These are phyloP conservation scores for Pecten maximus DNA, from an alignment of 2,888 invertebrate genomes.

Conservation along the genomic window DNA sequence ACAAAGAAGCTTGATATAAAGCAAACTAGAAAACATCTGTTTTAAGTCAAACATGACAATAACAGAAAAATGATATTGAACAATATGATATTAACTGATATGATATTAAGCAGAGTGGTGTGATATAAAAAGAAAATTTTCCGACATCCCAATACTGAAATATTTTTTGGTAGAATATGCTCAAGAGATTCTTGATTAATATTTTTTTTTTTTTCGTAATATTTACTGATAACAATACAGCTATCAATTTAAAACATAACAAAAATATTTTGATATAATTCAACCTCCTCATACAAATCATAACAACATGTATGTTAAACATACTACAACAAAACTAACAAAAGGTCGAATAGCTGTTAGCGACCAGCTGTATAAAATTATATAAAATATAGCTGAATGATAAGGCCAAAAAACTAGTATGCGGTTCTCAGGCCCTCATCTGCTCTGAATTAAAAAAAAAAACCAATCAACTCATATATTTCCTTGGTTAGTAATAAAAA, in stretches of 20 bases:
- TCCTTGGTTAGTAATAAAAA: too few species aligned
- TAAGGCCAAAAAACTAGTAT: too few species aligned
- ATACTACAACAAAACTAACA: background rate
- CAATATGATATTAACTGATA: background rate
- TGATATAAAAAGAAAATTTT: background rate
- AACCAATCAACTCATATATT: too few species aligned
- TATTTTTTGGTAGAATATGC: background rate
- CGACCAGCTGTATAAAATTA: too few species aligned
- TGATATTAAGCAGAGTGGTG: background rate
- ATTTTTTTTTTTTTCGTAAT: background rate
- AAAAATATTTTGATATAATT: background rate
- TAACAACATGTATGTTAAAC: background rate
- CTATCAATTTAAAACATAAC: background rate
- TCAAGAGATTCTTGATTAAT: background rate
- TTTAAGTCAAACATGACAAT: background rate
- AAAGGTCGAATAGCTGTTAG: too few species aligned
- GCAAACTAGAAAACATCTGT: background rate
- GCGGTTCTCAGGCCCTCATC: too few species aligned
- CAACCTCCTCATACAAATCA: background rate
- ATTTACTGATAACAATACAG: background rate
- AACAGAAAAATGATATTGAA: background rate
- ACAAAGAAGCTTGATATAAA: too few species aligned
- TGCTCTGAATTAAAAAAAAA: too few species aligned
- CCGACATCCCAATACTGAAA: too few species aligned
- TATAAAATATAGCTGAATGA: too few species aligned